Base-by-base conservation (phyloP, 1,140 invertebrate species). In the Triops cancriformis region DNA sequence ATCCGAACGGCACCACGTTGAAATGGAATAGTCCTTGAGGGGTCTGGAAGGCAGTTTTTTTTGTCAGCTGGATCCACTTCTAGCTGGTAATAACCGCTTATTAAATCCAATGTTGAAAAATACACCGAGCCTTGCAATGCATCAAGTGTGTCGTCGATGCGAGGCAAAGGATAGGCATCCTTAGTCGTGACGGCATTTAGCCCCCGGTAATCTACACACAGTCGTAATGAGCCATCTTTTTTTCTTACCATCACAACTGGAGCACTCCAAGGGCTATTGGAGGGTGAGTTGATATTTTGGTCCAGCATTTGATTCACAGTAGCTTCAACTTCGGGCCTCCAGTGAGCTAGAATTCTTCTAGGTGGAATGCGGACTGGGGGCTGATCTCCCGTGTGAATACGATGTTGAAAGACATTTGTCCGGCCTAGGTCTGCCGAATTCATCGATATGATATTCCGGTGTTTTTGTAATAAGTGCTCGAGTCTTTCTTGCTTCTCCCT, bases 71-170 rank as follows among this genome's bases (percentile, higher is more conserved):
- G 79, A 73, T 83, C 80, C 0, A 85, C 76, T 2, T 83, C 41
- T 79, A 87, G 28, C 81, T 87, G 87, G 80, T 85, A 84, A 79
- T 86, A 89, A 0, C 87, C 88, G 23, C 81, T 82, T 0, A 80
- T 79, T 64, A 88, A 81, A 23, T 85, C 83, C 18, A 85, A 73
- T 1, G 80, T 80, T 4, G 80, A 79, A 64, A 84, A 84, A 26
- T 77, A 83, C 11, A 76, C 78, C 3, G 75, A 26, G 72, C n/a
- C n/a, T n/a, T n/a, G n/a, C n/a, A n/a, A n/a, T n/a, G n/a, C n/a
- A n/a, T n/a, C n/a, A n/a, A n/a, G n/a, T n/a, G n/a, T n/a, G n/a
- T n/a, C n/a, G n/a, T n/a, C n/a, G n/a, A n/a, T n/a, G n/a, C n/a
- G n/a, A n/a, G n/a, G n/a, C n/a, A n/a, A n/a, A n/a, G n/a, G n/a